Percentiles rank a stretch among this genome's conserved stretches.
phyloP scores from a whole-genome alignment of 2,888 invertebrate genomes.

The Papilio elwesi region DNA sequence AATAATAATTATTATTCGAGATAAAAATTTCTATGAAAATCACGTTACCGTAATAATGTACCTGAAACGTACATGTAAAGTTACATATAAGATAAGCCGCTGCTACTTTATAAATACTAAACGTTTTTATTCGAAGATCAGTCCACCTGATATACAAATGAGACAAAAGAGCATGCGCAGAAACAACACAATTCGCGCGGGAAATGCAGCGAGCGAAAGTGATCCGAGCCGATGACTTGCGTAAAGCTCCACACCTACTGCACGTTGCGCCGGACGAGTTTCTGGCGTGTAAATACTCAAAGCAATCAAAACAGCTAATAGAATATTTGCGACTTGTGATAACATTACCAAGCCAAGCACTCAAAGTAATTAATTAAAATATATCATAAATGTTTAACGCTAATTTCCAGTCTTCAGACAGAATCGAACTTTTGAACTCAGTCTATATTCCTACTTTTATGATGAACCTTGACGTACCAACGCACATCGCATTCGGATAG shows the following conservation, averaged over 20 bases:
- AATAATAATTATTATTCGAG: too few relatives aligned
- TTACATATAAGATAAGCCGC: not conserved
- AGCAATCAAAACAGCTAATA: not conserved
- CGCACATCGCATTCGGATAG: too few relatives aligned
- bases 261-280: not conserved
- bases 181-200: slow-evolving; percentile 27
- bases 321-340: not conserved
- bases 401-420: too few relatives aligned
- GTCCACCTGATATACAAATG: slow-evolving; percentile 12
- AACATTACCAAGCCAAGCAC: too few relatives aligned
- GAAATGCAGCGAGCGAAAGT: slow-evolving; percentile 32
- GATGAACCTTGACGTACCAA: too few relatives aligned
- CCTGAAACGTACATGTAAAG: too few relatives aligned
- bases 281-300: not conserved
- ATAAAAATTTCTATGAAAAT: too few relatives aligned
- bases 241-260: not conserved
- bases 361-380: too few relatives aligned
- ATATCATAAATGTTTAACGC: too few relatives aligned
- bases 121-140: slow-evolving; percentile 7
- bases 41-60: too few relatives aligned
- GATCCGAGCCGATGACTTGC: slow-evolving; percentile 13
- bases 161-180: slow-evolving; percentile 27
- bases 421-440: too few relatives aligned
- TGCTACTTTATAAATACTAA: not conserved
- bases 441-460: too few relatives aligned